Conservation (phyloP, 1,140 invertebrate species). For the Homarus americanus region DNA sequence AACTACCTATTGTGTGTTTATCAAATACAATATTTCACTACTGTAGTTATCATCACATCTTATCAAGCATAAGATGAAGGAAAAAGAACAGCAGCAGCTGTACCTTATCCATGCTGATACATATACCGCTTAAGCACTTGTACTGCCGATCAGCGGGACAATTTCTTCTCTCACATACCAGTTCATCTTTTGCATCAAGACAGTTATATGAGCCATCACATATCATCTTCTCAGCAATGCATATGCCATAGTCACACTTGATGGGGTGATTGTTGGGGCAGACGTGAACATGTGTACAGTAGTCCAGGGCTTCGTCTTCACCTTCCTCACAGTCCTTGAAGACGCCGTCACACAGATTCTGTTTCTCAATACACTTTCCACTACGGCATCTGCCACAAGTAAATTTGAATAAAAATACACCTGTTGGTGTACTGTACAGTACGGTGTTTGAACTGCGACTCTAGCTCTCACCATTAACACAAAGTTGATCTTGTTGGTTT, state of each 20-base stretch:
- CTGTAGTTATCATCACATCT: background rate
- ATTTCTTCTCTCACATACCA: conserved; percentile 55
- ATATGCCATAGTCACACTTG: conserved; percentile 74
- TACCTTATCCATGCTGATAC: conserved; percentile 71
- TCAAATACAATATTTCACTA: background rate
- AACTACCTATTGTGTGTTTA: background rate
- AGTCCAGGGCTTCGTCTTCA: conserved; percentile 69
- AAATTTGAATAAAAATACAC: background rate
- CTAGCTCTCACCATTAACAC: too few species aligned
- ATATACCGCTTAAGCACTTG: conserved; percentile 72
- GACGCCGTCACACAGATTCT: conserved; percentile 64
- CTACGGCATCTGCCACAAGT: conserved; percentile 55
- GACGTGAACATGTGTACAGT: conserved; percentile 57
- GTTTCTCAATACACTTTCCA: conserved; percentile 68
- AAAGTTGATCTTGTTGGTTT: too few species aligned
- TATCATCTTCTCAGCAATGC: conserved; percentile 68
- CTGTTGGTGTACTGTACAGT: too few species aligned
- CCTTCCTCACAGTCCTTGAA: conserved; percentile 68
- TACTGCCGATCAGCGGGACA: conserved; percentile 69
- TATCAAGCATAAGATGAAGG: background rate
- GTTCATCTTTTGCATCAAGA: conserved; percentile 68
- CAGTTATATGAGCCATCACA: conserved; percentile 70
- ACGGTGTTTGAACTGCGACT: too few species aligned
- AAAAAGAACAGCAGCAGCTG: background rate
- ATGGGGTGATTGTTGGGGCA: conserved; percentile 57